Conservation (phyloP, 1,140 invertebrate species). For the Drosophila busckii region DNA sequence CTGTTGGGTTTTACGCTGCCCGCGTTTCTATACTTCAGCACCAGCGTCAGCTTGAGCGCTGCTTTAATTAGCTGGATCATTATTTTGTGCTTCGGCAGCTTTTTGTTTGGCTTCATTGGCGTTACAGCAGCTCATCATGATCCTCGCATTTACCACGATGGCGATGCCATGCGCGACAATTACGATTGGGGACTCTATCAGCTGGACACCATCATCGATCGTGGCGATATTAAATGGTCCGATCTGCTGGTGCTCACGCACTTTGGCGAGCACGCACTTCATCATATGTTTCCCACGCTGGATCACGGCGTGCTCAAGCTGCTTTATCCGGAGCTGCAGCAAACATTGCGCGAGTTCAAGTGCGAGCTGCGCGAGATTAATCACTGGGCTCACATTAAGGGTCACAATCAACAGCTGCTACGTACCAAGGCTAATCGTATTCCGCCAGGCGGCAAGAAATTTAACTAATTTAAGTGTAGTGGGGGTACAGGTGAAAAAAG, state of each 20-base stretch:
- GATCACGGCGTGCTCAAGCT: constrained; percentile 85
- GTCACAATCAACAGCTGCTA: constrained; percentile 84
- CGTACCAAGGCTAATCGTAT: constrained; percentile 74
- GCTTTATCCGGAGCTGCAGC: constrained; percentile 83
- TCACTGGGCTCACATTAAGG: constrained; percentile 83
- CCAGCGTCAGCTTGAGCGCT: constrained; percentile 37
- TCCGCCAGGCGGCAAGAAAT: constrained; percentile 68
- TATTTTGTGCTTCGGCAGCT: constrained; percentile 81
- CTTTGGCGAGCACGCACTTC: constrained; percentile 88
- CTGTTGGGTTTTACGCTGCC: constrained; percentile 80
- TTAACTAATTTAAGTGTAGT: constrained; percentile 19
- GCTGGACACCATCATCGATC: constrained; percentile 86
- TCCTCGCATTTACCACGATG: constrained; percentile 90
- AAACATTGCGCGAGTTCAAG: constrained; percentile 85
- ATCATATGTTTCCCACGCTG: constrained; percentile 90
- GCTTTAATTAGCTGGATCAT: constrained; percentile 81
- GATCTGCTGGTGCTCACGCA: constrained; percentile 84
- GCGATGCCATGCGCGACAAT: constrained; percentile 82
- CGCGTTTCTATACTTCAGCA: constrained; percentile 79
- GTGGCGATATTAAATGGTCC: constrained; percentile 84
- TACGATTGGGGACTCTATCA: constrained; percentile 90
- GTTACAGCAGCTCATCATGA: constrained; percentile 90
- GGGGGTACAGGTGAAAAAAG: background rate
- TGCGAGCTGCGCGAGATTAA: constrained; percentile 80
- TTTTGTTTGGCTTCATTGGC: constrained; percentile 84